These are phyloP conservation scores for Zelostemma sp. DNA, from an alignment of 1,140 invertebrate genomes.

Conservation along the genomic window DNA sequence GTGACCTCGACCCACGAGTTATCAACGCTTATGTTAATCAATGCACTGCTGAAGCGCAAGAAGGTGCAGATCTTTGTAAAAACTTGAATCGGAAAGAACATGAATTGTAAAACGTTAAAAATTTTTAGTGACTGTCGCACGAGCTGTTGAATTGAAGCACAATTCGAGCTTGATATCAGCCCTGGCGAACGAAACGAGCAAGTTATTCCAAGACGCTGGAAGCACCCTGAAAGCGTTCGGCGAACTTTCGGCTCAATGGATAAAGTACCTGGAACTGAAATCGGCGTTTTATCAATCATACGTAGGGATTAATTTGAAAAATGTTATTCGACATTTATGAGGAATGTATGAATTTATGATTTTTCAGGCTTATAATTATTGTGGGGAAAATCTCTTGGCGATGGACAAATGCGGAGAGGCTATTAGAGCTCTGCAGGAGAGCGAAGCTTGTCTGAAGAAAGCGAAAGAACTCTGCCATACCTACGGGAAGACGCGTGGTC, in stretches of 20 bases:
- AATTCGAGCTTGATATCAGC: conserved; percentile 75
- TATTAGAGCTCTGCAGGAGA: conserved; percentile 76
- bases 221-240: conserved; percentile 72
- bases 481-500: conserved; percentile 75
- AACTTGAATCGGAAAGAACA: too few relatives aligned
- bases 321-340: too few relatives aligned
- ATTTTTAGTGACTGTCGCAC: conserved; percentile 80
- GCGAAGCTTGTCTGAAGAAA: conserved; percentile 72
- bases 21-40: conserved; percentile 78
- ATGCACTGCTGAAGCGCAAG: conserved; percentile 81
- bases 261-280: conserved; percentile 78
- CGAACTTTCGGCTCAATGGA: conserved; percentile 76
- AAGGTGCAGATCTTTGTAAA: conserved; percentile 71
- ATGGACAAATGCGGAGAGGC: conserved; percentile 82
- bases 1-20: conserved; percentile 76
- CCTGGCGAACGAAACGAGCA: conserved; percentile 77
- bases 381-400: conserved; percentile 75
- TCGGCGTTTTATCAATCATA: conserved; percentile 76
- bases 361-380: conserved; percentile 76
- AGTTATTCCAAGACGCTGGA: conserved; percentile 75
- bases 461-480: conserved; percentile 73
- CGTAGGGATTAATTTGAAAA: too few relatives aligned
- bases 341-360: conserved; percentile 7
- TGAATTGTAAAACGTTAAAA: too few relatives aligned
- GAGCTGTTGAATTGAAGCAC: conserved; percentile 81